A percentile compares a stretch with the other conserved stretches of the same genome.
Conservation (phyloP, 2,113 vertebrate genomes). For the Ceyx melanurus region DNA sequence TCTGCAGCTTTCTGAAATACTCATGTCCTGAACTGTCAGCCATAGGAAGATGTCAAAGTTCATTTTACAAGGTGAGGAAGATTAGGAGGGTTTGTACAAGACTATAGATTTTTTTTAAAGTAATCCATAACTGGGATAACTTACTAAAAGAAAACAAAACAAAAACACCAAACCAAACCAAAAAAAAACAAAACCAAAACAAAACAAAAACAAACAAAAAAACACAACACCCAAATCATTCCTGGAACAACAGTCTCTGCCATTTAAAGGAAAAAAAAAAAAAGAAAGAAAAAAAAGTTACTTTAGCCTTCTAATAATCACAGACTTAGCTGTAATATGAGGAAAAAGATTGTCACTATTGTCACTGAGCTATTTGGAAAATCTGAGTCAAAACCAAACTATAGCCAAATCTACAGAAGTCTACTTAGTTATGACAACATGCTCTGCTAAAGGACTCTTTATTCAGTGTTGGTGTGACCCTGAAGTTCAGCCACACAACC, state of each 20-base stretch:
- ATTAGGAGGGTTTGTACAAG: background rate
- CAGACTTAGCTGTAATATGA: background rate
- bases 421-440: background rate
- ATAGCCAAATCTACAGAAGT: background rate
- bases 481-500: background rate
- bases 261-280: background rate
- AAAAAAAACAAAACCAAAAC: background rate
- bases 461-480: background rate
- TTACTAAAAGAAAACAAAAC: background rate
- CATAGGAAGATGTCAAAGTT: background rate
- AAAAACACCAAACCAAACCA: too few relatives aligned
- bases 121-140: background rate
- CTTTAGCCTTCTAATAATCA: background rate
- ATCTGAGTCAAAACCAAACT: background rate
- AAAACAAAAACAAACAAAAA: background rate
- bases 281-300: background rate
- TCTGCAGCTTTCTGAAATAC: background rate
- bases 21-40: background rate
- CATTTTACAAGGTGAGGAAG: background rate
- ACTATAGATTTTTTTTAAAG: rapidly evolving
- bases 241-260: background rate
- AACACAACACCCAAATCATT: background rate
- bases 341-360: background rate
- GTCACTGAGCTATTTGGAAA: background rate
- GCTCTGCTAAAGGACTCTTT: background rate